Base-by-base conservation (phyloP, 30 jellyfish, hydroid and myxozoan species). In the Turritopsis dohrnii region DNA sequence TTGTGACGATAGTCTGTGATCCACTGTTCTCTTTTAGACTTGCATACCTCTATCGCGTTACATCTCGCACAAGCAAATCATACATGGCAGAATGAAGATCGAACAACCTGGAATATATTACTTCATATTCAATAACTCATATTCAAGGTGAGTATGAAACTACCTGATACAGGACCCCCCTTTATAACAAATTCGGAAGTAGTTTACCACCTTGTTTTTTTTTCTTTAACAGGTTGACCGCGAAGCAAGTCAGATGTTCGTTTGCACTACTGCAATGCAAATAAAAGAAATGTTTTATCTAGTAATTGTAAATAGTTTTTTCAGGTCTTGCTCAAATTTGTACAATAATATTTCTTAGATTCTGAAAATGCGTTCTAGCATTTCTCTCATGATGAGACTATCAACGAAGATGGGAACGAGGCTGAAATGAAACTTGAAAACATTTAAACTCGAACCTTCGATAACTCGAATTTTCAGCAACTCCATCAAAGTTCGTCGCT, bases 41-140 rank as follows among this genome's bases (percentile, higher is more conserved):
- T 29, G 54, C 72, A 83, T 83, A 29, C 75, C 89, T 5, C 41
- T 83, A 20, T 30, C 74, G 1, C 89, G 89, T 26, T 83, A 83
- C 86, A 21, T 28, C 25, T 83, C 89, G 1, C 85, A 83, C 29
- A 71, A 24, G 66, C 82, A 72, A 66, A 74, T 71, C n/a, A 31
- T 85, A 22, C 75, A 28, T 75, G 92, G 92, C 1, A 53, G 80
- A 54, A 31, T 85, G 84, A 69, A 28, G 21, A 76, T 85, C 41
- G 72, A 76, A 27, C 79, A 79, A 0, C 92, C 92, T 25, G 92
- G 92, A 54, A 79, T 74, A 21, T 85, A 85, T 90, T 19, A 53
- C 71, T 21, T 85, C 26, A 84, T 85, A 19, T 85, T 85, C 20
- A 84, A 80, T 71, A 85, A 85, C 71, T 52, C 52, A 3, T 85